phyloP scores from a whole-genome alignment of 2,888 invertebrate genomes.

The Nephrotoma flavescens region DNA sequence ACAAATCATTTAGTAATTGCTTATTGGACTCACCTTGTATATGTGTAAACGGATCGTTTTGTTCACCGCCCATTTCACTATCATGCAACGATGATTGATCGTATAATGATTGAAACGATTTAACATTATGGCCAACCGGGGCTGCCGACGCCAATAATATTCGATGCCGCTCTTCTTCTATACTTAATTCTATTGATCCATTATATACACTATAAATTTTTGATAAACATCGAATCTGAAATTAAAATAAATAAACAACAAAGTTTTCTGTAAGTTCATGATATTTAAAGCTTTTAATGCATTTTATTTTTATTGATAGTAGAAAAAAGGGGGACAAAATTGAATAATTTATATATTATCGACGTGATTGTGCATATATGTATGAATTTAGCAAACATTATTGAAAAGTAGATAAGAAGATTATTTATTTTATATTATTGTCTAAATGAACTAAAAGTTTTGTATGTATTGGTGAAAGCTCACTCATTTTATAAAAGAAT shows the following conservation, averaged over 20 bases:
- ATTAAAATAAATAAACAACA: background rate
- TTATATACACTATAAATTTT: conserved; percentile 1
- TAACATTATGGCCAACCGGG: background rate
- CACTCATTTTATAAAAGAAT: no score
- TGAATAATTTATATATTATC: no score
- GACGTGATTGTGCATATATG: no score
- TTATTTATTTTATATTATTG: no score
- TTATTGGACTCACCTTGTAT: background rate
- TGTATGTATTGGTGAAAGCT: no score
- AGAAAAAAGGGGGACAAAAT: no score
- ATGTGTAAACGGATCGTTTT: conserved; percentile 5
- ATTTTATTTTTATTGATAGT: background rate
- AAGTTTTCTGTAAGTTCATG: background rate
- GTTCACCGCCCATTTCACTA: background rate
- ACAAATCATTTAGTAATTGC: background rate
- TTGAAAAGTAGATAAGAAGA: no score
- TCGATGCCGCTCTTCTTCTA: conserved; percentile 1
- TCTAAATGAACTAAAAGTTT: no score
- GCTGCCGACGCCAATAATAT: background rate
- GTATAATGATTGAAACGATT: background rate
- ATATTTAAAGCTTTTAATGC: background rate
- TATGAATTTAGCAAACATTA: no score
- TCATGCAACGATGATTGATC: conserved; percentile 5
- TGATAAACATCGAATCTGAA: background rate
- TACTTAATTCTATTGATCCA: conserved; percentile 2